These are phyloP conservation scores for Chorisops tibialis DNA, from an alignment of 2,888 invertebrate species.

Conservation along the genomic window DNA sequence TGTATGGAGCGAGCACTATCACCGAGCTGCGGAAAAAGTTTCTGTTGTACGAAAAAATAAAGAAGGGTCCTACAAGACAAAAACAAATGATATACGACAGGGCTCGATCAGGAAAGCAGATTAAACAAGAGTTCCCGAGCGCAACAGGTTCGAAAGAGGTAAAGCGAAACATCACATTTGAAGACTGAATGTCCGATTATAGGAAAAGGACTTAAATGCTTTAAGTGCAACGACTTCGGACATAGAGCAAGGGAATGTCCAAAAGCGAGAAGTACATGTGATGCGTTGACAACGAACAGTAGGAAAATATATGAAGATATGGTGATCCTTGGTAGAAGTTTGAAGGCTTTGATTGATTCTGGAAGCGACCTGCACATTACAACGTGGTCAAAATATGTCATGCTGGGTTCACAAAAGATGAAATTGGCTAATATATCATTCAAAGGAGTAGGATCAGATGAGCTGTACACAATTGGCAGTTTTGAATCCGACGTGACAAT, in stretches of 20 bases:
- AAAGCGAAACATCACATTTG: background rate
- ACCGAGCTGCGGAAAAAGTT: constrained; percentile 12
- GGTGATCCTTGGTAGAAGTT: background rate
- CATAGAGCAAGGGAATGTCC: background rate
- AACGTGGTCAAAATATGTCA: too few species aligned
- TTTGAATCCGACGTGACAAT: too few species aligned
- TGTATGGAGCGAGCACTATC: constrained; percentile 15
- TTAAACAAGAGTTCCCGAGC: too few species aligned
- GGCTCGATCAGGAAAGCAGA: too few species aligned
- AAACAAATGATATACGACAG: background rate
- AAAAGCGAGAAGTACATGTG: background rate
- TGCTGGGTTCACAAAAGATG: background rate
- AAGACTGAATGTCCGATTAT: constrained; percentile 14
- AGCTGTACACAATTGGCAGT: too few species aligned
- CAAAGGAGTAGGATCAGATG: too few species aligned
- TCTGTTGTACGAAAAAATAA: background rate
- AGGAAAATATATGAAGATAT: background rate
- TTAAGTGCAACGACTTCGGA: constrained; percentile 11
- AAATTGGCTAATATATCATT: background rate
- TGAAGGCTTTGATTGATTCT: background rate
- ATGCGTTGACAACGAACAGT: background rate
- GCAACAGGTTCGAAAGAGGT: too few species aligned
- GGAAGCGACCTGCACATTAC: background rate
- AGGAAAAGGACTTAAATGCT: constrained; percentile 18
- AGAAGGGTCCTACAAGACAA: background rate